These are phyloP conservation scores for Piliocolobus tephrosceles DNA, from an alignment of 2,113 vertebrate species.

Conservation along the genomic window DNA sequence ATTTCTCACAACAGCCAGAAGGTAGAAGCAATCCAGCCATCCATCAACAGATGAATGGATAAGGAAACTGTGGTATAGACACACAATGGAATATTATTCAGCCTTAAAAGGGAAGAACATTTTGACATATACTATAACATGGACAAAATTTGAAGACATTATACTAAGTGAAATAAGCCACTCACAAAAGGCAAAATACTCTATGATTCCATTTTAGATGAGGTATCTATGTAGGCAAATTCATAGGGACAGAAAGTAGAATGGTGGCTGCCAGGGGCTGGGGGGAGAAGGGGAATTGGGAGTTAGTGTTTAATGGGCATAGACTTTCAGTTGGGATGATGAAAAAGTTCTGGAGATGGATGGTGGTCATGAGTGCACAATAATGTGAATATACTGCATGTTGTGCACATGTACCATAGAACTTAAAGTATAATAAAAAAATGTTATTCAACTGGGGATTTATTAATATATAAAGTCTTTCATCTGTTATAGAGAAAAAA, in stretches of 20 bases:
- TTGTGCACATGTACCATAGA: no score
- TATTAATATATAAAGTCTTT: no score
- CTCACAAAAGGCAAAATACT: background rate
- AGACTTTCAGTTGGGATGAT: background rate
- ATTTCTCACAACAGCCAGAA: background rate
- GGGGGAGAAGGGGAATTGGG: background rate
- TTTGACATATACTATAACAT: background rate
- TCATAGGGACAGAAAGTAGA: background rate
- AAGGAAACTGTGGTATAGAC: background rate
- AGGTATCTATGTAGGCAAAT: background rate
- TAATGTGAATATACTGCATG: background rate
- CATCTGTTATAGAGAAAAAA: no score
- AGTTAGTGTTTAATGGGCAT: background rate
- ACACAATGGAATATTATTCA: background rate
- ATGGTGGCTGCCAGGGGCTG: background rate
- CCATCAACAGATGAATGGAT: background rate
- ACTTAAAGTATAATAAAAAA: no score
- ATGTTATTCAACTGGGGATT: no score
- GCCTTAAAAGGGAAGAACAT: slow-evolving; percentile 17
- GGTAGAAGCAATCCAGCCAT: background rate
- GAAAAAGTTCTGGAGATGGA: background rate
- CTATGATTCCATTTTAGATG: background rate
- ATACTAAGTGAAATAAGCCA: slow-evolving; percentile 12
- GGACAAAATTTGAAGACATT: background rate
- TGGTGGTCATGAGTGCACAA: background rate